A percentile compares a stretch with the other conserved stretches of the same genome.
These are phyloP conservation scores for Meteorus cinctellus DNA, from an alignment of 2,888 invertebrate species.

Conservation along the genomic window DNA sequence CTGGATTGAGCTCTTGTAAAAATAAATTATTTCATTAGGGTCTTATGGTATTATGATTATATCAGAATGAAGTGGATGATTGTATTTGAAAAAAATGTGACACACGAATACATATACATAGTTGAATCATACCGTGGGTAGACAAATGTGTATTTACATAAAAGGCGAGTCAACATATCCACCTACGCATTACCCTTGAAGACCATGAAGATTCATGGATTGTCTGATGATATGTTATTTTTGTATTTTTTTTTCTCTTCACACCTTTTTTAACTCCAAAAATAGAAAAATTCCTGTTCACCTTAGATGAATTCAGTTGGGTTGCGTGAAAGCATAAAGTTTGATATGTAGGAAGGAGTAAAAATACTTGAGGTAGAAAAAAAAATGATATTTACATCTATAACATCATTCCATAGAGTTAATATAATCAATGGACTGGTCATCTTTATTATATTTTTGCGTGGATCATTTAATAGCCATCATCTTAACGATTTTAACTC, in stretches of 20 bases:
- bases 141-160: not conserved
- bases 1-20: not conserved
- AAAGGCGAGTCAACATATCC: constrained; percentile 20
- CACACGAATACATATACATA: not conserved
- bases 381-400: not conserved
- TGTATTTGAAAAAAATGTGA: constrained; percentile 5
- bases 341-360: not conserved
- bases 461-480: too few species aligned
- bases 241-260: not conserved
- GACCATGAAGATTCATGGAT: constrained; percentile 6
- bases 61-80: not conserved
- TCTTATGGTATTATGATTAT: not conserved
- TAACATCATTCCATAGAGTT: not conserved
- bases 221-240: not conserved
- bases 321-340: not conserved
- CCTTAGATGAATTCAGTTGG: not conserved
- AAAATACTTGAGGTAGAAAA: not conserved
- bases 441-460: too few species aligned
- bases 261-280: not conserved
- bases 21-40: not conserved
- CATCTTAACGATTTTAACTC: not conserved
- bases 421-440: not conserved
- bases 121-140: constrained; percentile 20
- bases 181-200: constrained; percentile 24
- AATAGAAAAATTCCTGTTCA: not conserved